Evolutionary conservation across 1,140 invertebrate species (phyloP).

Genomic region (Drosophila busckii): DNA sequence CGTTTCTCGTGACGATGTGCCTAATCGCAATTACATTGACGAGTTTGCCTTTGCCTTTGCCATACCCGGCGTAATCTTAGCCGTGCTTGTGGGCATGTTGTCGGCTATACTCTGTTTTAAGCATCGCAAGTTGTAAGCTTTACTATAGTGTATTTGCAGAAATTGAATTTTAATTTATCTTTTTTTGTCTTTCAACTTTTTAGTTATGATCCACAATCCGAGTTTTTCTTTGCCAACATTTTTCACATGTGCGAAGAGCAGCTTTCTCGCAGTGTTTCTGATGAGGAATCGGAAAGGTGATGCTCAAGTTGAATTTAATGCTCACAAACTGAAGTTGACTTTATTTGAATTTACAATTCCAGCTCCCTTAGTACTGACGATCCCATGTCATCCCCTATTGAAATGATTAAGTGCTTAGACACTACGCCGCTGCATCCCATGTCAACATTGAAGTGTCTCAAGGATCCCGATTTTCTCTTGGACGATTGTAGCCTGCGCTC

Average conservation of each 20-base stretch:
- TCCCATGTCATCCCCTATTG: conserved; percentile 67
- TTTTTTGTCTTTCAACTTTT: conserved; percentile 29
- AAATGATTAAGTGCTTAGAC: conserved; percentile 78
- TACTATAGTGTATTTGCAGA: conserved; percentile 17
- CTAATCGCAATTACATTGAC: conserved; percentile 84
- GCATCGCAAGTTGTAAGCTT: conserved; percentile 87
- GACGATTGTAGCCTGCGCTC: conserved; percentile 72
- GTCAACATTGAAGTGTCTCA: conserved; percentile 72
- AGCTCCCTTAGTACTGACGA: conserved; percentile 49
- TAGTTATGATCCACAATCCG: conserved; percentile 73
- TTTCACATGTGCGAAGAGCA: conserved; percentile 78
- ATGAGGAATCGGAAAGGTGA: conserved; percentile 46
- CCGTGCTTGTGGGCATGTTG: conserved; percentile 84
- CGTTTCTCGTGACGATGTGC: conserved; percentile 81
- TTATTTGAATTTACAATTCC: neutral
- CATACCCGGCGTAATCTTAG: conserved; percentile 84
- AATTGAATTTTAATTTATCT: conserved; percentile 21
- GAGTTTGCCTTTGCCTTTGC: conserved; percentile 87
- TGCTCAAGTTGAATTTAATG: conserved; percentile 25
- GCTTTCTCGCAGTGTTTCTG: conserved; percentile 61
- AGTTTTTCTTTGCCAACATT: conserved; percentile 77
- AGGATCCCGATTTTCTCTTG: conserved; percentile 69
- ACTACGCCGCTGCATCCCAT: conserved; percentile 64
- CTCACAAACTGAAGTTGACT: neutral
- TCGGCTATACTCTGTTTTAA: conserved; percentile 88